phyloP scores from a whole-genome alignment of 2,113 vertebrate species.

The Pterocles gutturalis region DNA sequence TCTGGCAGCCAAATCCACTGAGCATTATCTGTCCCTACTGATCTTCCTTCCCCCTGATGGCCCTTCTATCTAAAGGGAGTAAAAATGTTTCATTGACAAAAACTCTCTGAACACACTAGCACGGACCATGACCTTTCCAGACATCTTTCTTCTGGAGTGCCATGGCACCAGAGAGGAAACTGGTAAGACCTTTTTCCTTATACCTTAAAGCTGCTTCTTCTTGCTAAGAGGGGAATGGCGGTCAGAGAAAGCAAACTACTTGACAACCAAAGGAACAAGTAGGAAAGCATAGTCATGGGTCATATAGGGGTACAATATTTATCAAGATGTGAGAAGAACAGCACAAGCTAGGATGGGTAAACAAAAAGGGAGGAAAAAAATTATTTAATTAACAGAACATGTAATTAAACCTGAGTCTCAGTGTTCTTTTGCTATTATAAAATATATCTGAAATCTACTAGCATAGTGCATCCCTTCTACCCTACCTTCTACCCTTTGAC shows the following conservation, averaged over 20 bases:
- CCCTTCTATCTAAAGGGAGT: not conserved
- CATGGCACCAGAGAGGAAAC: not conserved
- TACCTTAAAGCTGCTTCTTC: not conserved
- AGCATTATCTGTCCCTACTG: not conserved
- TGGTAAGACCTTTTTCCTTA: not conserved
- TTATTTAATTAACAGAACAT: not conserved
- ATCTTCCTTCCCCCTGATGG: not conserved
- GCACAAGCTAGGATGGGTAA: not conserved
- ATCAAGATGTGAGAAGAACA: not conserved
- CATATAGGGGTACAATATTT: not conserved
- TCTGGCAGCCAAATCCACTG: not conserved
- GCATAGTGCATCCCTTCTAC: not conserved
- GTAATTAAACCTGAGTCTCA: not conserved
- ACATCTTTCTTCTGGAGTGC: not conserved
- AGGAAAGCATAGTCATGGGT: not conserved
- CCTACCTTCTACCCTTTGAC: not conserved
- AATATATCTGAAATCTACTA: not conserved
- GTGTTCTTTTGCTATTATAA: not conserved
- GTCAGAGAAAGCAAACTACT: not conserved
- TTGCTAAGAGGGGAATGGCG: not conserved
- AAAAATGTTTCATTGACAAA: not conserved
- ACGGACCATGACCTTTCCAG: not conserved
- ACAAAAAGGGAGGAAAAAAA: not conserved
- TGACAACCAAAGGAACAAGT: not conserved
- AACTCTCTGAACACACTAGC: not conserved